These are phyloP conservation scores for Helicoverpa assulta DNA, from an alignment of 2,888 invertebrate species.

Conservation along the genomic window DNA sequence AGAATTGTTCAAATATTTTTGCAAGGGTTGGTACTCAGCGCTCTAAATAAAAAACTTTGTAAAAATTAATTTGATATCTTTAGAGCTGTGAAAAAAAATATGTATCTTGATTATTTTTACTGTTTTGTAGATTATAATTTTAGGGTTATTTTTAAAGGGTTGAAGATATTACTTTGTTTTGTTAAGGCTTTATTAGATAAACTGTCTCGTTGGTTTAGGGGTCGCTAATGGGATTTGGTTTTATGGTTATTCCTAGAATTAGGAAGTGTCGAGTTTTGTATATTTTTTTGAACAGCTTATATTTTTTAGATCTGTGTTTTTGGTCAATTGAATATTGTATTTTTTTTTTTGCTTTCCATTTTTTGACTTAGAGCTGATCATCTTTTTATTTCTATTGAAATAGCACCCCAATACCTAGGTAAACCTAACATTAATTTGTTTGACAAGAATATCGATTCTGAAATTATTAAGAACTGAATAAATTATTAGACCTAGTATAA, in stretches of 20 bases:
- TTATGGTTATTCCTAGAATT: background rate
- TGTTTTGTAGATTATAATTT: background rate
- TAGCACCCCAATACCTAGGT: too few species aligned
- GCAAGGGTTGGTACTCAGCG: slow-evolving; percentile 37
- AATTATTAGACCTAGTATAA: too few species aligned
- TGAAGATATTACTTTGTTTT: background rate
- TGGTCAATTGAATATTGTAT: too few species aligned
- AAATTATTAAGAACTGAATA: too few species aligned
- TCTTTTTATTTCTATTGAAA: too few species aligned
- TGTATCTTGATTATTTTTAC: slow-evolving; percentile 27
- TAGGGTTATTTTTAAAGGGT: background rate
- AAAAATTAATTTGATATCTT: slow-evolving; percentile 53
- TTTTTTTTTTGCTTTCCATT: too few species aligned
- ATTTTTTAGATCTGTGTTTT: too few species aligned
- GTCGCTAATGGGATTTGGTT: background rate
- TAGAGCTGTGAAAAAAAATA: slow-evolving; percentile 17
- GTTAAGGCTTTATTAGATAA: background rate
- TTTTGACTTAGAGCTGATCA: too few species aligned
- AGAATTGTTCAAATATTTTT: slow-evolving; percentile 61
- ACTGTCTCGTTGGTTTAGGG: background rate
- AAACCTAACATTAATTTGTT: too few species aligned
- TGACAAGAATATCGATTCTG: too few species aligned
- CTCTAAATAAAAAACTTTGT: slow-evolving; percentile 38
- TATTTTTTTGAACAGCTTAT: too few species aligned
- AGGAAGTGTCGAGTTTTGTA: background rate